Percentiles rank a stretch among this genome's conserved stretches.
Conservation (phyloP, 1,140 invertebrate species). For the Drosophila bipectinata region DNA sequence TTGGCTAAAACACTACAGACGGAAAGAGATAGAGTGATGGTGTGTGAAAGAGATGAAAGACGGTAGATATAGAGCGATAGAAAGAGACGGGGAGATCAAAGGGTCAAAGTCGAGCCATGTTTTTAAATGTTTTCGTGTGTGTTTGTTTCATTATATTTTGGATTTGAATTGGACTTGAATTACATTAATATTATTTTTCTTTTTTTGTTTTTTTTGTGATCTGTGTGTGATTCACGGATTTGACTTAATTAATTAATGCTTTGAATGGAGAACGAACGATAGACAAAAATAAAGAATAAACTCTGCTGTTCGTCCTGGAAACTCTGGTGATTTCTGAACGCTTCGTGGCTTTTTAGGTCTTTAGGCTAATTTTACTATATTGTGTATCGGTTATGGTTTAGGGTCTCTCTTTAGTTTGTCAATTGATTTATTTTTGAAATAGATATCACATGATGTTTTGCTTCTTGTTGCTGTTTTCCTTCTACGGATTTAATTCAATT, state of each 20-base stretch:
- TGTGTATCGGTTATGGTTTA: constrained; percentile 32
- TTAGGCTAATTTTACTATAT: constrained; percentile 56
- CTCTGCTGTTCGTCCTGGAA: constrained; percentile 16
- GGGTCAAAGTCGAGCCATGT: constrained; percentile 28
- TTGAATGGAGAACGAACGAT: constrained; percentile 35
- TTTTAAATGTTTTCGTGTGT: constrained; percentile 13
- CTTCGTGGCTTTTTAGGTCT: constrained; percentile 25
- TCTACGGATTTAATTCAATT: constrained; percentile 37
- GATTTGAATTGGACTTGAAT: neutral
- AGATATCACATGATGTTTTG: constrained; percentile 81
- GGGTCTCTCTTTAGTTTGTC: constrained; percentile 54
- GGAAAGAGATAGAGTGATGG: constrained; percentile 22
- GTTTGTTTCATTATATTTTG: constrained; percentile 6
- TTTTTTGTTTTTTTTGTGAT: neutral
- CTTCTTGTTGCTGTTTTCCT: constrained; percentile 59
- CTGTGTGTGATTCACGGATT: constrained; percentile 18
- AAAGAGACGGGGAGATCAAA: constrained; percentile 1
- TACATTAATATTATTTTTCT: constrained; percentile 7
- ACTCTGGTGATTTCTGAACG: constrained; percentile 37
- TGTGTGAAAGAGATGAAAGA: neutral
- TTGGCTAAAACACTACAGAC: constrained; percentile 42
- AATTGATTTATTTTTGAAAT: constrained; percentile 81
- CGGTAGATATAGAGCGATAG: neutral
- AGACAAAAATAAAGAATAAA: neutral
- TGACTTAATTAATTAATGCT: constrained; percentile 32